Evolutionary conservation across 1,140 invertebrate species (phyloP).

Genomic region (Drosophila murphyi): DNA sequence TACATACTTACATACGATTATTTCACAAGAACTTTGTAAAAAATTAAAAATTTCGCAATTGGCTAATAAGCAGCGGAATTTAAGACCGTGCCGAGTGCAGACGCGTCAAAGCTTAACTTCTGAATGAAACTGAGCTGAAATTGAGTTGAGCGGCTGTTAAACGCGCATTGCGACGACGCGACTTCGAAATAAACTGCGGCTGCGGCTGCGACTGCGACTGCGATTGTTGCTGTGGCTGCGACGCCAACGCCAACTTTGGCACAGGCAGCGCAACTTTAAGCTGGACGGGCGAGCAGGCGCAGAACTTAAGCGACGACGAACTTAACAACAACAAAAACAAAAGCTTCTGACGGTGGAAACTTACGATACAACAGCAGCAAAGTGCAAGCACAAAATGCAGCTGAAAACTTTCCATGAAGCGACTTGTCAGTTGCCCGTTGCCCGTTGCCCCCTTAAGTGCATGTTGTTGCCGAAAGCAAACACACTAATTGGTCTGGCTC

Average conservation of each 20-base stretch:
- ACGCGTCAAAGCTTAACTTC: conserved; percentile 64
- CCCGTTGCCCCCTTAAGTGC: conserved; percentile 7
- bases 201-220: neutral
- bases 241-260: conserved; percentile 23
- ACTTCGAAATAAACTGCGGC: conserved; percentile 15
- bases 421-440: neutral
- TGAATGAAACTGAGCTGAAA: conserved; percentile 76
- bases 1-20: conserved; percentile 56
- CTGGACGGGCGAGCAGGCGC: conserved; percentile 47
- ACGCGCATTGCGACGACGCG: conserved; percentile 62
- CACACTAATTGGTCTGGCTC: conserved; percentile 33
- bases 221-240: conserved; percentile 1
- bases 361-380: conserved; percentile 39
- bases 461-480: conserved; percentile 18
- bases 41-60: conserved; percentile 64
- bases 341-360: conserved; percentile 49
- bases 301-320: conserved; percentile 44
- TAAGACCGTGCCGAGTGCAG: conserved; percentile 23
- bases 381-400: conserved; percentile 44
- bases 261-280: conserved; percentile 19
- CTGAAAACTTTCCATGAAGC: conserved; percentile 49
- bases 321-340: conserved; percentile 3
- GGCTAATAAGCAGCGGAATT: conserved; percentile 49
- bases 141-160: conserved; percentile 60
- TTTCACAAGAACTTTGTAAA: conserved; percentile 79